Evolutionary conservation across 2,888 invertebrate species (phyloP).

Genomic region (Trisateles emortualis): DNA sequence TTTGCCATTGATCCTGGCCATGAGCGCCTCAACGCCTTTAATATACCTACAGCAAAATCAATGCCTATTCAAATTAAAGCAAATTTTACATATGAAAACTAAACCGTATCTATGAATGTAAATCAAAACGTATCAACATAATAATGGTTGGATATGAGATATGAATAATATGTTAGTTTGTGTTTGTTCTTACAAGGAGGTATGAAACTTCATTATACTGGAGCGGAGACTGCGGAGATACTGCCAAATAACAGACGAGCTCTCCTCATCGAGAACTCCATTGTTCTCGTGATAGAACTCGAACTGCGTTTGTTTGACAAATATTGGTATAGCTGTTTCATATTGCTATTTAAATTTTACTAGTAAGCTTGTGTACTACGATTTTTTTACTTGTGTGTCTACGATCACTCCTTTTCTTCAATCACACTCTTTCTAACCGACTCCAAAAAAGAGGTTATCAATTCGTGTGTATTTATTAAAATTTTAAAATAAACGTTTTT

Average conservation of each 20-base stretch:
- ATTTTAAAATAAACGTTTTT: no score
- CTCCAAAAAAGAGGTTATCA: no score
- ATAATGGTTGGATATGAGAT: constrained; percentile 12
- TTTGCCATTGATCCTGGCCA: no score
- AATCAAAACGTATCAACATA: constrained; percentile 8
- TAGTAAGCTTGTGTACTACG: no score
- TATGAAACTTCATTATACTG: constrained; percentile 13
- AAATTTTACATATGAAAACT: background rate
- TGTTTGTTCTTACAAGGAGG: constrained; percentile 15
- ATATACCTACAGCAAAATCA: no score
- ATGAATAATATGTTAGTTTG: constrained; percentile 17
- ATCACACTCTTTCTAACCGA: no score
- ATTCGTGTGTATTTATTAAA: no score
- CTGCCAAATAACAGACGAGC: constrained; percentile 12
- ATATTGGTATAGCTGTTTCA: constrained; percentile 8
- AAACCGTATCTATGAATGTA: background rate
- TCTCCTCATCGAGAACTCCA: constrained; percentile 12
- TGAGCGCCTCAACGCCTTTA: no score
- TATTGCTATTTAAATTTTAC: background rate
- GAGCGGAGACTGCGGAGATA: constrained; percentile 7
- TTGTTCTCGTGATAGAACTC: constrained; percentile 10
- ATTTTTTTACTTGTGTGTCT: no score
- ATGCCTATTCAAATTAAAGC: background rate
- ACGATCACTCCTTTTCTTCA: no score
- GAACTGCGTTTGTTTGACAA: constrained; percentile 13